phyloP scores from a whole-genome alignment of 1,140 invertebrate species.

The Steinernema khuongi region DNA sequence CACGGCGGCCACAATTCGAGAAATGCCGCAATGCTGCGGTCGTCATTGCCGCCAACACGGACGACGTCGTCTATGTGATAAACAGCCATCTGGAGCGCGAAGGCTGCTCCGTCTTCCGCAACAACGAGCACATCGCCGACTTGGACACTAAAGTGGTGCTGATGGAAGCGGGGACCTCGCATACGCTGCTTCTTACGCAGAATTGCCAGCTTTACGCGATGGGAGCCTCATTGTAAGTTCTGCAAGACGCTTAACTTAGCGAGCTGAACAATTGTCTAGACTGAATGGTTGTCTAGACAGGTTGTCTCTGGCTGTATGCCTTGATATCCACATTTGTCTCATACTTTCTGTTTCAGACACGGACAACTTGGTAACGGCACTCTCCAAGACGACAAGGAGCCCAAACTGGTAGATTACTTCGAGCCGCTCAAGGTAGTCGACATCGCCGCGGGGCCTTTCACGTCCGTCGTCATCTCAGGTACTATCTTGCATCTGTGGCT shows the following conservation, averaged over 20 bases:
- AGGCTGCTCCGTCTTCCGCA: not conserved
- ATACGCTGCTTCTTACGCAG: not conserved
- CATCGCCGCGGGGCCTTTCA: not conserved
- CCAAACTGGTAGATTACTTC: not conserved
- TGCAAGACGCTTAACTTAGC: no score
- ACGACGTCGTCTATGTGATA: not conserved
- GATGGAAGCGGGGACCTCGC: not conserved
- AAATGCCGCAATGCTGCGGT: not conserved
- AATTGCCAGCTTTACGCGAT: not conserved
- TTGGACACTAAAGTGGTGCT: not conserved
- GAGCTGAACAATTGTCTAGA: no score
- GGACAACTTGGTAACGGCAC: not conserved
- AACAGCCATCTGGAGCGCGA: constrained; percentile 8
- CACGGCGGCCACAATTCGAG: not conserved
- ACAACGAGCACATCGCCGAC: not conserved
- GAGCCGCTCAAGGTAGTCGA: not conserved
- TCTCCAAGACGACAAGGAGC: not conserved
- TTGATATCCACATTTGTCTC: not conserved
- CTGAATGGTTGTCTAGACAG: no score
- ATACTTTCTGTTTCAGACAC: not conserved
- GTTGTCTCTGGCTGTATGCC: no score
- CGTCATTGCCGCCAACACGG: not conserved
- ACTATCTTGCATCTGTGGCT: not conserved
- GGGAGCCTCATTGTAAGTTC: not conserved
- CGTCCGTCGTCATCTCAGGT: not conserved